These are phyloP conservation scores for Thecophora atra DNA, from an alignment of 2,888 invertebrate species.

Conservation along the genomic window DNA sequence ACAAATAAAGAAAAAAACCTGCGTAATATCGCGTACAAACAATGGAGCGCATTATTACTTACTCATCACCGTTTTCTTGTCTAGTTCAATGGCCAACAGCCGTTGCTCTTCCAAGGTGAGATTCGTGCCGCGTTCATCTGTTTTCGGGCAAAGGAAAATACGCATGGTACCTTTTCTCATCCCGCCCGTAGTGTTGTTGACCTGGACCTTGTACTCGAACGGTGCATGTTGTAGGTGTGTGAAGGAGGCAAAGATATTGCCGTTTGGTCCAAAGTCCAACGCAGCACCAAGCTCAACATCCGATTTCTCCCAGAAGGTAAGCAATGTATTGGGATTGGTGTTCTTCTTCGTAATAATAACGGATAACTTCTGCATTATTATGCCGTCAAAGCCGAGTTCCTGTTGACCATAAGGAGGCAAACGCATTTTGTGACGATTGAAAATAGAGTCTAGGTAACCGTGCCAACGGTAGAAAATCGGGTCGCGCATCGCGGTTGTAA, in stretches of 20 bases:
- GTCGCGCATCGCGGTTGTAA: slow-evolving; percentile 86
- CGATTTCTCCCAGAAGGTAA: slow-evolving; percentile 82
- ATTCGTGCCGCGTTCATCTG: slow-evolving; percentile 72
- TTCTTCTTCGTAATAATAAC: slow-evolving; percentile 40
- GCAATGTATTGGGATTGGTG: slow-evolving; percentile 41
- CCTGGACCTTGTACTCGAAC: slow-evolving; percentile 74
- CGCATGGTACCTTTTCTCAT: slow-evolving; percentile 71
- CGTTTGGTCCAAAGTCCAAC: slow-evolving; percentile 80
- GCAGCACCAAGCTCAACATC: slow-evolving; percentile 83
- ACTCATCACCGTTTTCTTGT: slow-evolving; percentile 73
- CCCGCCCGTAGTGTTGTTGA: slow-evolving; percentile 68
- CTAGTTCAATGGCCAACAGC: slow-evolving; percentile 74
- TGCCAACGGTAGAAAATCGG: slow-evolving; percentile 90
- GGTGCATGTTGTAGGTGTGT: slow-evolving; percentile 81
- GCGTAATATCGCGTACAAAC: not conserved
- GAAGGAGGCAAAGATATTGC: slow-evolving; percentile 76
- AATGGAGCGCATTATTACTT: slow-evolving; percentile 58
- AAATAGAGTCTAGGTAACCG: slow-evolving; percentile 78
- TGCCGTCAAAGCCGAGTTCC: slow-evolving; percentile 53
- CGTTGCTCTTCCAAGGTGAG: slow-evolving; percentile 71
- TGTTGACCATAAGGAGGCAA: slow-evolving; percentile 69
- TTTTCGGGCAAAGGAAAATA: slow-evolving; percentile 74
- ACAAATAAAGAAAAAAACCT: not conserved
- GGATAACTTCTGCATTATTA: slow-evolving; percentile 44
- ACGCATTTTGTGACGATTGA: slow-evolving; percentile 75